Base-by-base conservation (phyloP, 2,797 vertebrate genomes). In the Denticeps clupeoides region DNA sequence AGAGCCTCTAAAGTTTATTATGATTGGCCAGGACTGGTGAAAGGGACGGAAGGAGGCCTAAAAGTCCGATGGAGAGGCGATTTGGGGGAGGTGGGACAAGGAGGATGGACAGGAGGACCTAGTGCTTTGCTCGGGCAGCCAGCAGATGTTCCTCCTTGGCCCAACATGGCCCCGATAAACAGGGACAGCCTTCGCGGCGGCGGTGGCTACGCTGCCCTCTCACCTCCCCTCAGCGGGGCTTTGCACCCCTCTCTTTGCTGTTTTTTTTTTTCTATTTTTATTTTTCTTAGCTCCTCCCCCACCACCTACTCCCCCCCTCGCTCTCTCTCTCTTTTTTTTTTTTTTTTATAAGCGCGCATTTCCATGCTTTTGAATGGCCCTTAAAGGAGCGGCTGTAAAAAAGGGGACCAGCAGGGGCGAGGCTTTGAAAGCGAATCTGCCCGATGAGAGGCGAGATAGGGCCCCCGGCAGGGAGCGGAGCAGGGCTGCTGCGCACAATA, bases 281-380 rank as follows among this genome's bases (percentile, higher is more conserved):
- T 5, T 45, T 12, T 45, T 8, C 19, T 29, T 27, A 21, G 22
- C 22, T 62, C 53, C 56, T 44, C 49, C 55, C 55, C 53, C 54
- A 56, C 53, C 59, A 44, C 28, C 21, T 27, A 18, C 32, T 18
- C 31, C 19, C 33, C 13, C 25, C 8, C n/a, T 67, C 51, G 54
- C 41, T 50, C 55, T 54, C 58, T 51, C 56, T 59, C 62, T 51
- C 38, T n/a, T 33, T 31, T 47, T 19, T 73, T 68, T 78, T 75
- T 75, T 67, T 68, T 67, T 61, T 74, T 66, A 66, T 71, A 44
- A 57, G 48, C 53, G 47, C 55, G 58, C 53, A 61, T 61, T 58
- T 65, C 43, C 13, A 46, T 61, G 52, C 45, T 60, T 56, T 49
- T 57, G 59, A 65, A 62, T 64, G 43, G 58, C 53, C 40, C 53